Evolutionary conservation across 64 coral and sea anemone genomes (phyloP), one percentile per base, ranked within the genome.

Genomic region (Platygyra sinensis): DNA sequence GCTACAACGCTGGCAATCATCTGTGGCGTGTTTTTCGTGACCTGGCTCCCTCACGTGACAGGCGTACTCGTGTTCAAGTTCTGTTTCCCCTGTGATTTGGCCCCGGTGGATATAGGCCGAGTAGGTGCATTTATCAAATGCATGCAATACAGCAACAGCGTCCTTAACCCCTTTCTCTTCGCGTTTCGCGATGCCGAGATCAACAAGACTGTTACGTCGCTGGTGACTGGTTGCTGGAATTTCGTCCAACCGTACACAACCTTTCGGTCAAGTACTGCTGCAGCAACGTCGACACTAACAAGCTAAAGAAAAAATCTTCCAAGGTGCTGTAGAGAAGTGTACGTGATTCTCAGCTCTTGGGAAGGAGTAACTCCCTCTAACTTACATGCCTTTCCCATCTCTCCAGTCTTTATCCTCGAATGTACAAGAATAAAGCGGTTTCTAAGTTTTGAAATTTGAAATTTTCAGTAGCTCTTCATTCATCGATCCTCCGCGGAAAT

Each of bases 51-150:
- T 16, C 84, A 84, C 20, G 61, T 87, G 39, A 29, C 79, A 14
- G 32, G 75, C 6, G 90, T 74, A 28, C 74, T 92, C 20, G 73
- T 92, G 57, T 84, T 84, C 12, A 86, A 30, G 61, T 92, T 87
- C 32, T 92, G 83, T 31, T 76, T 91, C 13, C 64, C 81, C 22
- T 85, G 81, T 51, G 27, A 85, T 51, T 51, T 85, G 32, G 31
- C 32, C 63, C 38, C 42, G 3, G 63, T 85, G 63, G 81, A 85
- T 85, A 85, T 71, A 12, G 81, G 81, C 30, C 81, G 81, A 7
- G 42, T 85, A 10, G 81, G 42, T 10, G 39, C 63, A 17, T 85
- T 67, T 28, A 19, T 85, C 63, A 85, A 85, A 36, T 85, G 36
- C 42, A 38, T 67, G 38, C 81, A 85, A 12, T 85, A 85, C 39